Evolutionary conservation across 2,888 invertebrate species (phyloP).

Genomic region (Drosophila lutescens): DNA sequence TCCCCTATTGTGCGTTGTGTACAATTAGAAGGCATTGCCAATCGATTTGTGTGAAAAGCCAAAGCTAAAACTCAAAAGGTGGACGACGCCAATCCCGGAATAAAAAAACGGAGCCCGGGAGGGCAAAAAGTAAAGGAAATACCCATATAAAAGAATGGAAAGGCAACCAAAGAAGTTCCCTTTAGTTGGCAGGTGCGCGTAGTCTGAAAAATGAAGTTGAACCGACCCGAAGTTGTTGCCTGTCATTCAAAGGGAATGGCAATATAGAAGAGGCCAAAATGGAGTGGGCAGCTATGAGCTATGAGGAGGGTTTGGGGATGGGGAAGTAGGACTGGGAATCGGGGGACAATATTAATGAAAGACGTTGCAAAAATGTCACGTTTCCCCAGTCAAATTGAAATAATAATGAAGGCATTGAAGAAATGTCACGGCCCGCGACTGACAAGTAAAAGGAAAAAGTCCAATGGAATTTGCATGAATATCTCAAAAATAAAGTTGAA

Average conservation of each 20-base stretch:
- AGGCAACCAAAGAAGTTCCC: slow-evolving; percentile 41
- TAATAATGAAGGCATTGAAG: slow-evolving; percentile 64
- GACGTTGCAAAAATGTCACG: slow-evolving; percentile 75
- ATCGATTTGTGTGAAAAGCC: slow-evolving; percentile 78
- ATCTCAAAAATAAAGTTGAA: slow-evolving; percentile 18
- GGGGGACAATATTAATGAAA: slow-evolving; percentile 72
- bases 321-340: slow-evolving; percentile 15
- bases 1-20: slow-evolving; percentile 58
- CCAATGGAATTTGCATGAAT: slow-evolving; percentile 44
- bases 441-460: slow-evolving; percentile 20
- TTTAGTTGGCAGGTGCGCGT: slow-evolving; percentile 66
- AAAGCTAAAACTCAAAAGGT: slow-evolving; percentile 68
- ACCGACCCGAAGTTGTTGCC: slow-evolving; percentile 51
- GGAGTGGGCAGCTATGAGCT: slow-evolving; percentile 2
- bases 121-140: slow-evolving; percentile 21
- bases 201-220: slow-evolving; percentile 73
- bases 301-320: not conserved
- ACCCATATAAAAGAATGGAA: slow-evolving; percentile 36
- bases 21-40: slow-evolving; percentile 80
- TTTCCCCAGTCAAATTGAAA: slow-evolving; percentile 66
- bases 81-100: slow-evolving; percentile 50
- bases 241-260: slow-evolving; percentile 44
- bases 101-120: slow-evolving; percentile 27
- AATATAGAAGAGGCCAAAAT: slow-evolving; percentile 23
- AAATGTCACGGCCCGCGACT: slow-evolving; percentile 44